Evolutionary conservation across 2,888 invertebrate genomes (phyloP).

Genomic region (Apeira syringaria): DNA sequence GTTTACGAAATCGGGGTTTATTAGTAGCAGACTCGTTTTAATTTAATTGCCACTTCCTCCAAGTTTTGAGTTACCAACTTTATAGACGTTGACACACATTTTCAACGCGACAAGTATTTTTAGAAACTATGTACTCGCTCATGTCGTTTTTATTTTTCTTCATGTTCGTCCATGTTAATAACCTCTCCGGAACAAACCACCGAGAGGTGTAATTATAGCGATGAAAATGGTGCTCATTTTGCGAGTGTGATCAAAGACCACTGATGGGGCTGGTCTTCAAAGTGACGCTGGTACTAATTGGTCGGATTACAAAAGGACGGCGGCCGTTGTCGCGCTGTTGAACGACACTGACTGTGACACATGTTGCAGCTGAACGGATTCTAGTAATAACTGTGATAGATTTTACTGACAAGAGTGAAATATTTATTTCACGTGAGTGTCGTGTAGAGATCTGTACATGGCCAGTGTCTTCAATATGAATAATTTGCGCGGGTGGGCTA

Average conservation of each 20-base stretch:
- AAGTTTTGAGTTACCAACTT: constrained; percentile 53
- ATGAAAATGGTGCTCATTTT: constrained; percentile 65
- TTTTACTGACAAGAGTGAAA: too few species aligned
- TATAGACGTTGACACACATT: constrained; percentile 60
- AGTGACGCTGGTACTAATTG: constrained; percentile 71
- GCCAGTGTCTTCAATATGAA: too few species aligned
- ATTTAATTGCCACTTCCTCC: constrained; percentile 61
- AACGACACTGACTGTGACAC: constrained; percentile 36
- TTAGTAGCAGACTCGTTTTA: constrained; percentile 49
- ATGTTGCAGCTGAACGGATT: constrained; percentile 17
- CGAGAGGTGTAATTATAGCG: constrained; percentile 56
- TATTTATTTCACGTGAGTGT: too few species aligned
- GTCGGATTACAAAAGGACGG: constrained; percentile 60
- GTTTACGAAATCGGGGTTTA: constrained; percentile 51
- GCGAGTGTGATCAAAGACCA: constrained; percentile 66
- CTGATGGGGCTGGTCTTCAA: constrained; percentile 51
- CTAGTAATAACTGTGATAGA: not conserved
- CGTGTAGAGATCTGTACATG: too few species aligned
- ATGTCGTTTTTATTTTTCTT: constrained; percentile 33
- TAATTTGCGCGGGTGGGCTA: too few species aligned
- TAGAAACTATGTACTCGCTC: constrained; percentile 41
- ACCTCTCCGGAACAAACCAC: constrained; percentile 55
- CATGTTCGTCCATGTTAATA: constrained; percentile 54
- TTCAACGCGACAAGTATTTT: constrained; percentile 52
- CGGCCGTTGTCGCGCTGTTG: constrained; percentile 38